These are phyloP conservation scores for Octodonta nipae DNA, from an alignment of 2,888 invertebrate species.

Conservation along the genomic window DNA sequence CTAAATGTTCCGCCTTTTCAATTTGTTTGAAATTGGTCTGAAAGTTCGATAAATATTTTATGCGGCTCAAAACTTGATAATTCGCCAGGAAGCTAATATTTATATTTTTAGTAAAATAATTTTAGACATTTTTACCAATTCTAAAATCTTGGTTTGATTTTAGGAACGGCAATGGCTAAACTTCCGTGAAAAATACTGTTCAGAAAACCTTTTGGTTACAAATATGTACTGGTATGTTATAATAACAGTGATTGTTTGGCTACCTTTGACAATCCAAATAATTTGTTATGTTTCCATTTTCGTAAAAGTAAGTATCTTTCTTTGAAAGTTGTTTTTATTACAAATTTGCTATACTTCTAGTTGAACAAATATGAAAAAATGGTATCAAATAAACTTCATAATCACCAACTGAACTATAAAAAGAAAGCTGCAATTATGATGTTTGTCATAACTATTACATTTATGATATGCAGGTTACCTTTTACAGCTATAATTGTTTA, in stretches of 20 bases:
- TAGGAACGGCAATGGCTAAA: slow-evolving; percentile 63
- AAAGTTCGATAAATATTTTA: slow-evolving; percentile 6
- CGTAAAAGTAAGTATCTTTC: slow-evolving; percentile 39
- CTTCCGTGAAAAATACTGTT: slow-evolving; percentile 62
- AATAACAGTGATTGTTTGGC: slow-evolving; percentile 60
- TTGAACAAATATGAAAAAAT: slow-evolving; percentile 51
- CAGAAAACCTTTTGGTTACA: slow-evolving; percentile 49
- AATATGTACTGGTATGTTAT: slow-evolving; percentile 69
- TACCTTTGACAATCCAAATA: slow-evolving; percentile 61
- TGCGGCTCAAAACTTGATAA: slow-evolving; percentile 2
- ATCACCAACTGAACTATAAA: slow-evolving; percentile 48
- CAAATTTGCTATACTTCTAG: slow-evolving; percentile 29
- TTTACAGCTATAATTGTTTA: slow-evolving; percentile 59
- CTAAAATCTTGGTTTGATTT: slow-evolving; percentile 8
- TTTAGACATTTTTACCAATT: no score
- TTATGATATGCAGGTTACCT: slow-evolving; percentile 56
- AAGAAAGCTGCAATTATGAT: slow-evolving; percentile 56
- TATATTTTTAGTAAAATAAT: no score
- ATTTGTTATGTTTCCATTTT: slow-evolving; percentile 62
- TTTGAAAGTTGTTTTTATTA: neutral
- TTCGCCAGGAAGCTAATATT: slow-evolving; percentile 7
- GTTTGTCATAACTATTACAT: slow-evolving; percentile 53
- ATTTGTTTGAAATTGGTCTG: no score
- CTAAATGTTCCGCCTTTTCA: no score
- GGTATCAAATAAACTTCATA: slow-evolving; percentile 47